Base-by-base conservation (phyloP, 2,113 vertebrate species). In the Lathamus discolor region DNA sequence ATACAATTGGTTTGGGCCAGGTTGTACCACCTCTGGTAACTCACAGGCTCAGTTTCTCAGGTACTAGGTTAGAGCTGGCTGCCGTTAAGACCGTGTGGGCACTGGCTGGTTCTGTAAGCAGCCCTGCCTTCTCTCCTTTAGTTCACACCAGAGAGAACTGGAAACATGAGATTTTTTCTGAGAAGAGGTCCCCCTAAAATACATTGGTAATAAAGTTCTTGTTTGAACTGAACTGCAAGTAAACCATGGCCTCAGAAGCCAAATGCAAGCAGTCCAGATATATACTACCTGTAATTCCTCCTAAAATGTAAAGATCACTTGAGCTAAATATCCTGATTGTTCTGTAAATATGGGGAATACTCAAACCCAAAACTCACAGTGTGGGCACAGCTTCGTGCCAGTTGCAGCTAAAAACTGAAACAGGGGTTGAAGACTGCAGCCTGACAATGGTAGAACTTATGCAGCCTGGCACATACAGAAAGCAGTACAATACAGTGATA, bases 71-170 rank as follows among this genome's bases (percentile, higher is more conserved):
- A 78, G 14, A 94, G 55, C 16, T 62, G 39, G 37, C 49, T 81
- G 66, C 51, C 10, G 1, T 11, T 11, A 23, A 64, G 24, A 49
- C 8, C 0, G 0, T 7, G 18, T n/a, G 74, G 89, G 55, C 61
- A 46, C n/a, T 63, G 31, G 3, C 14, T 82, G 52, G 25, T 69
- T 61, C 73, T 69, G 41, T 44, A 68, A 91, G 49, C n/a, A 79
- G 2, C 27, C 2, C 4, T 19, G n/a, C 64, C 35, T 87, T 27
- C 39, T 57, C 39, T 74, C 11, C 2, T 31, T 41, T 27, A 91
- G 68, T 9, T 74, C 49, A 68, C 31, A 69, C 5, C 57, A 83
- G 11, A 70, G 12, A 77, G 13, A 73, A 79, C 7, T 41, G 11
- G 14, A 75, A 79, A 62, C 6, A 37, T 1, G 8, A 33, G 8